These are phyloP conservation scores for Cosmopolites sordidus DNA, from an alignment of 2,888 invertebrate genomes.

Conservation along the genomic window DNA sequence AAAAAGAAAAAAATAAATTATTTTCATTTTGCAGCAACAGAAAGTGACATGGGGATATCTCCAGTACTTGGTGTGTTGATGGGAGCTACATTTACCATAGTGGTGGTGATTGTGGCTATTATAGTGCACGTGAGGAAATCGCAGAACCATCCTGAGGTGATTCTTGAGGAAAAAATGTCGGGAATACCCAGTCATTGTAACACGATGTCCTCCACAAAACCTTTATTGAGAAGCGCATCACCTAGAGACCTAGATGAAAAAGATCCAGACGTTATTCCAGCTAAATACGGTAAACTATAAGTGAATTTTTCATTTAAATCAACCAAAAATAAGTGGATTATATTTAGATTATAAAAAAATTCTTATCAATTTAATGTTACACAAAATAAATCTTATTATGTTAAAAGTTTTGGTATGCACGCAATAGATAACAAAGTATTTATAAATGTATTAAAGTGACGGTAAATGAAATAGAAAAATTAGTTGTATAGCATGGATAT, in stretches of 20 bases:
- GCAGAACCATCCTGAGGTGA: constrained; percentile 38
- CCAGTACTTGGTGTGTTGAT: constrained; percentile 55
- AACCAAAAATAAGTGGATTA: too few species aligned
- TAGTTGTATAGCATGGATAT: too few species aligned
- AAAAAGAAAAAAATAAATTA: not conserved
- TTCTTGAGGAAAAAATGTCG: constrained; percentile 48
- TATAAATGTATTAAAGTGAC: too few species aligned
- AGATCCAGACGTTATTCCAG: constrained; percentile 72
- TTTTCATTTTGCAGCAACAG: constrained; percentile 50
- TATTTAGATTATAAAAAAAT: too few species aligned
- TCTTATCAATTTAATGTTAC: too few species aligned
- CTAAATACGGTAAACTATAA: constrained; percentile 69
- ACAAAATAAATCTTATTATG: too few species aligned
- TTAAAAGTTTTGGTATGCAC: too few species aligned
- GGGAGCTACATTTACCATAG: constrained; percentile 54
- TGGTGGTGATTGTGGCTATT: constrained; percentile 51
- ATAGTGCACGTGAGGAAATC: constrained; percentile 51
- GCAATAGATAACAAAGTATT: too few species aligned
- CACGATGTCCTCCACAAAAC: constrained; percentile 45
- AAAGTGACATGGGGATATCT: constrained; percentile 54
- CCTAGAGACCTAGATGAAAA: constrained; percentile 53
- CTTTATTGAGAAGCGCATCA: constrained; percentile 44
- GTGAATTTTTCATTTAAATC: too few species aligned
- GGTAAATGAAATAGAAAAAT: too few species aligned
- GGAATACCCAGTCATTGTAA: constrained; percentile 41